Evolutionary conservation across 1,140 invertebrate species (phyloP).

Genomic region (Sminthurides bifidus): DNA sequence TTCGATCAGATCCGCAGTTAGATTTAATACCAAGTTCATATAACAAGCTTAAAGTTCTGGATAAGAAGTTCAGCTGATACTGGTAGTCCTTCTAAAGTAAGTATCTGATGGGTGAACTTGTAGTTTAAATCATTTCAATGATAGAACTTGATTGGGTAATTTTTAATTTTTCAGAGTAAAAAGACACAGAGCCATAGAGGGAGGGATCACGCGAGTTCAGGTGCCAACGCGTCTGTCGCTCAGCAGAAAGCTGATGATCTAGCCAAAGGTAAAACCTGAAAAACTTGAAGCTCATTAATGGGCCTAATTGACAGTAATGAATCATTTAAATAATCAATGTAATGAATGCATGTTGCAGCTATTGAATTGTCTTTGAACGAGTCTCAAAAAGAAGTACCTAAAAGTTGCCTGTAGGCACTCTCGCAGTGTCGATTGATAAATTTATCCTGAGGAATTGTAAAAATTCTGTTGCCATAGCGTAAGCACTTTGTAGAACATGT

Average conservation of each 20-base stretch:
- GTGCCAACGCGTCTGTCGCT: constrained; percentile 46
- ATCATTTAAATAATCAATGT: too few relatives aligned
- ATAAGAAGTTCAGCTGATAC: constrained; percentile 51
- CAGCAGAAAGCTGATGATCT: constrained; percentile 88
- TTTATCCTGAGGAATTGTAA: too few relatives aligned
- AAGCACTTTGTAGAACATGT: too few relatives aligned
- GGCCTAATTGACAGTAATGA: constrained; percentile 11
- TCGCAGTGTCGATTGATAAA: too few relatives aligned
- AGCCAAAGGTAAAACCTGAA: constrained; percentile 57
- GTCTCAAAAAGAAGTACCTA: constrained; percentile 44
- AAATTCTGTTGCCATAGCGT: too few relatives aligned
- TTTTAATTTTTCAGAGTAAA: not conserved
- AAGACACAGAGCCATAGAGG: constrained; percentile 9
- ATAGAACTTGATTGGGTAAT: not conserved
- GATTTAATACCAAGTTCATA: constrained; percentile 83
- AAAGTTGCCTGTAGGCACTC: constrained; percentile 37
- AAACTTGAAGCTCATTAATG: too few relatives aligned
- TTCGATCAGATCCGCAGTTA: constrained; percentile 77
- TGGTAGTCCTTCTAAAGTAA: constrained; percentile 32
- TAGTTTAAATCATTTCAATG: not conserved
- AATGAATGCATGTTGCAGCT: constrained; percentile 55
- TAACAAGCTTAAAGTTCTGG: constrained; percentile 60
- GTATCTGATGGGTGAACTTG: not conserved
- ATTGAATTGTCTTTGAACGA: constrained; percentile 88
- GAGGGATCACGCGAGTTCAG: too few relatives aligned